Evolutionary conservation across 1,140 invertebrate genomes (phyloP).

Genomic region (Trissolcus basalis): DNA sequence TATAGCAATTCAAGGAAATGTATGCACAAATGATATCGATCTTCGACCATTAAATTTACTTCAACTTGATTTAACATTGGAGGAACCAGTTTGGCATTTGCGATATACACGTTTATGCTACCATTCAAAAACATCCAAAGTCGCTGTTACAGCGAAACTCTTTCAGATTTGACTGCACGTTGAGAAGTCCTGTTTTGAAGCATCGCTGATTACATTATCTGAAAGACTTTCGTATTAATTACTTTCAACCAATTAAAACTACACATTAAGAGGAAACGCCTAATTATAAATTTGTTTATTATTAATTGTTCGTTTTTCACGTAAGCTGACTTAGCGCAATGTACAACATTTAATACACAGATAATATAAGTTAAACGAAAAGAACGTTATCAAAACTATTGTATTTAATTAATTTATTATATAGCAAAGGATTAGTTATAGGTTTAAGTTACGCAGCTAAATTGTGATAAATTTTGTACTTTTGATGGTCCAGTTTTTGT

Average conservation of each 20-base stretch:
- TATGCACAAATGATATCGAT: slow-evolving; percentile 60
- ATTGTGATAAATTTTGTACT: slow-evolving; percentile 7
- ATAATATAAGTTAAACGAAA: slow-evolving; percentile 24
- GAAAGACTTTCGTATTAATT: background rate
- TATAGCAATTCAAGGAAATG: slow-evolving; percentile 58
- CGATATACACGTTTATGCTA: slow-evolving; percentile 54
- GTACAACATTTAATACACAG: slow-evolving; percentile 36
- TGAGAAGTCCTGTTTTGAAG: background rate
- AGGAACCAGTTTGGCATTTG: slow-evolving; percentile 57
- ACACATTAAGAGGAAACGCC: slow-evolving; percentile 31
- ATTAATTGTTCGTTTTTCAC: slow-evolving; percentile 7
- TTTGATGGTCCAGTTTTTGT: too few species aligned
- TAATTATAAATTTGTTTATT: slow-evolving; percentile 28
- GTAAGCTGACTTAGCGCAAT: slow-evolving; percentile 35
- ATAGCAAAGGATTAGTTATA: slow-evolving; percentile 35
- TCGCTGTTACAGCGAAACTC: slow-evolving; percentile 47
- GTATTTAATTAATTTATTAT: slow-evolving; percentile 56
- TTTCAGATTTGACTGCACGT: slow-evolving; percentile 39
- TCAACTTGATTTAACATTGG: slow-evolving; percentile 58
- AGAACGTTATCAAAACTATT: slow-evolving; percentile 29
- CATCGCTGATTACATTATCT: too few species aligned
- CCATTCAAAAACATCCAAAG: slow-evolving; percentile 51
- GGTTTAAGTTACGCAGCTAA: slow-evolving; percentile 14
- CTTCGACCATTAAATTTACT: slow-evolving; percentile 60
- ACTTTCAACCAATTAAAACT: slow-evolving; percentile 39